Evolutionary conservation across 2,113 vertebrate genomes (phyloP).

Genomic region (Salminus brasiliensis): DNA sequence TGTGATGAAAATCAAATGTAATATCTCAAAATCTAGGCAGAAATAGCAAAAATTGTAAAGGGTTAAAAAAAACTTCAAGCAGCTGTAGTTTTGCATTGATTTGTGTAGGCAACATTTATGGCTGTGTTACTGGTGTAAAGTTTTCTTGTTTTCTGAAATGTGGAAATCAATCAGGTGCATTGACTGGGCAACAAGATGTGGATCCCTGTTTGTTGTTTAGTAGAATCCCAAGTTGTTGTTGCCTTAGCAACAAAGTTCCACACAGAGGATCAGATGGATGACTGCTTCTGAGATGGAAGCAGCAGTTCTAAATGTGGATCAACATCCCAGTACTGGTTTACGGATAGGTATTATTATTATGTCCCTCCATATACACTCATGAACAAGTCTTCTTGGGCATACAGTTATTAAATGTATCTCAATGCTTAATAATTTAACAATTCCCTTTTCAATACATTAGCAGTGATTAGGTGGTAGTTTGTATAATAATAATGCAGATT

Average conservation of each 20-base stretch:
- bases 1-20: too few relatives aligned
- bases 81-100: neutral
- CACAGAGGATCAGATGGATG: neutral
- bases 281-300: neutral
- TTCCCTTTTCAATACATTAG: too few relatives aligned
- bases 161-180: constrained; percentile 2
- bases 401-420: too few relatives aligned
- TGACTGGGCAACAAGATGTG: constrained; percentile 27
- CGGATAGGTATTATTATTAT: neutral
- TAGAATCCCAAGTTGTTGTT: constrained; percentile 33
- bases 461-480: too few relatives aligned
- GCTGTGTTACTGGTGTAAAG: neutral
- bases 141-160: constrained; percentile 11
- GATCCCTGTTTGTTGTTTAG: constrained; percentile 40
- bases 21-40: too few relatives aligned
- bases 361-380: neutral
- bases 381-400: too few relatives aligned
- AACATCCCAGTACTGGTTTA: neutral
- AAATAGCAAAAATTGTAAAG: too few relatives aligned
- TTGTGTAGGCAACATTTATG: neutral
- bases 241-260: constrained; percentile 29
- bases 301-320: constrained; percentile 21
- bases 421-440: too few relatives aligned
- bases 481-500: too few relatives aligned
- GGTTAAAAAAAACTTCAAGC: too few relatives aligned